Base-by-base conservation (phyloP, 2,113 vertebrate species). In the Delphinapterus leucas region DNA sequence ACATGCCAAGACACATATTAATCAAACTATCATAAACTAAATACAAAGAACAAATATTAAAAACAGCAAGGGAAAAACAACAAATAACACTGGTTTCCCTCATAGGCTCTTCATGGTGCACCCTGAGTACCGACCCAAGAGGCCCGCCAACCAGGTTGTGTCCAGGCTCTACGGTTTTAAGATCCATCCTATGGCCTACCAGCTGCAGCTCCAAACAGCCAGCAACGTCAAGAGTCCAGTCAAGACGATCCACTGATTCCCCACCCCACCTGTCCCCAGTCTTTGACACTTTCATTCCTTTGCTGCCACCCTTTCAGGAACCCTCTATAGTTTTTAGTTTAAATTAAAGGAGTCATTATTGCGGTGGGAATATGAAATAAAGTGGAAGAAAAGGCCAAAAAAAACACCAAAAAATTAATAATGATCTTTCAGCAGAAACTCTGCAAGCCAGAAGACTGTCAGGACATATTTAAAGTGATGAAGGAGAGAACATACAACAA, bases 51-150 rank as follows among this genome's bases (percentile, higher is more conserved):
- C 9, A 47, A 47, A 47, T 47, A 47, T 3, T 47, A 47, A 47
- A 47, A 47, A 3, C 47, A 3, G 47, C 11, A 47, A 47, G 47
- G 47, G 47, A 47, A 12, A 47, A 47, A 47, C 44, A 47, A 47
- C 44, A 47, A 47, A 47, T 47, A 47, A 47, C 96, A 99, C 99
- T 2, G 99, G 99, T 38, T 99, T 99, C 98, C 99, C 99, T 80
- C 99, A 99, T 98, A 99, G 99, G 99, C 99, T 99, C n/a, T 99
- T 99, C 97, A 99, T 99, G 99, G 99, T 99, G 98, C 99, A 99
- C 96, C 99, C 99, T 0, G 99, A 99, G 98, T 99, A 99, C 98
- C 98, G 99, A 95, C 99, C 99, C 97, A 99, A 99, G 98, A 99
- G 99, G 98, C 99, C 99, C 3, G 99, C 99, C 98, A 99, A 99